Base-by-base conservation (phyloP, 2,113 vertebrate genomes). In the Corythaeola cristata region DNA sequence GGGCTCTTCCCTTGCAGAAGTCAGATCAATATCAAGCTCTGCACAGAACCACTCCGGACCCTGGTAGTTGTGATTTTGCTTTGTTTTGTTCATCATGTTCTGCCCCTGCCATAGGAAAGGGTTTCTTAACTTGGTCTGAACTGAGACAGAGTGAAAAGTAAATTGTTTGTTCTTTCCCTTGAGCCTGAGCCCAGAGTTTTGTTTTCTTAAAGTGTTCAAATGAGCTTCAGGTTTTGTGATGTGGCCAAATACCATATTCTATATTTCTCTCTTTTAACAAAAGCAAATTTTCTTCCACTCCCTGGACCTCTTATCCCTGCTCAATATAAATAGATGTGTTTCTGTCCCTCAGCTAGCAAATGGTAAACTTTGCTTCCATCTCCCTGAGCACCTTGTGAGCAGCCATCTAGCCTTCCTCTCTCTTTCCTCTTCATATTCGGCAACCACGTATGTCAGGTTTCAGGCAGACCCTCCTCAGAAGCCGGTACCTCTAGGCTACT, bases 81-180 rank as follows among this genome's bases (percentile, higher is more conserved):
- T 86, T 68, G 44, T 26, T 87, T 89, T 75, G 17, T 49, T 90
- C 41, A 58, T 87, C 41, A 28, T 1, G 3, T 59, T 60, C 64
- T 68, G 28, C 11, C 22, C 15, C n/a, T 85, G 12, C 72, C n/a
- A 45, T 16, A 78, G 62, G 49, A 89, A 26, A 52, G 32, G 4
- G 7, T 79, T 95, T 88, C 66, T 89, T 94, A 78, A 90, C 22
- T 81, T 37, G 3, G 11, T 60, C 45, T 82, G 64, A 89, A 66
- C 68, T 15, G 20, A 88, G 44, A 47, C 20, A 81, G 68, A 74
- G 28, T 49, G 45, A 80, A 97, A 97, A 87, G 33, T 92, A 97
- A 85, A 95, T 87, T 79, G 69, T 86, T 95, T 93, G 14, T 20
- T 93, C 79, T 90, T 84, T 90, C 53, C 22, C 73, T 88, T 71